Base-by-base conservation (phyloP, 2,797 vertebrate genomes). In the Discoglossus pictus region DNA sequence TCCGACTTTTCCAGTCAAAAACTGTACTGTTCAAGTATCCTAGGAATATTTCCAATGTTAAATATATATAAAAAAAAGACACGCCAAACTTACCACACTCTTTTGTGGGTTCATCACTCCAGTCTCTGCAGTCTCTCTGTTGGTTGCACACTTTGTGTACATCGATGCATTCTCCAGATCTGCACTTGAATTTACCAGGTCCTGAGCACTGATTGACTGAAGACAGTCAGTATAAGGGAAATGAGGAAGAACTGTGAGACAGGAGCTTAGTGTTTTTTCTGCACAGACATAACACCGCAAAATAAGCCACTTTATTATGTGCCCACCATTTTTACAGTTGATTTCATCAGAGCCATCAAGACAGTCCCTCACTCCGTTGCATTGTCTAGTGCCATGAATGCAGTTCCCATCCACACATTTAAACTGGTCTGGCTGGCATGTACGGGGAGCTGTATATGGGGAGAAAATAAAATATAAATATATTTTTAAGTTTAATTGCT, bases 31-130 rank as follows among this genome's bases (percentile, higher is more conserved):
- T n/a, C n/a, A n/a, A n/a, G n/a, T n/a, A n/a, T n/a, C n/a, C n/a
- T n/a, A n/a, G n/a, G n/a, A n/a, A n/a, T n/a, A n/a, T n/a, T n/a
- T n/a, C n/a, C n/a, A n/a, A n/a, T n/a, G n/a, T n/a, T n/a, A n/a
- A n/a, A n/a, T n/a, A n/a, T n/a, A n/a, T n/a, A n/a, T n/a, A n/a
- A n/a, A n/a, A n/a, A n/a, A n/a, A n/a, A n/a, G n/a, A n/a, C n/a
- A n/a, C n/a, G n/a, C n/a, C n/a, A 31, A 31, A 93, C 96, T 95
- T 84, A 99, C 97, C 86, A 79, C 97, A 99, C 71, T 99, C 95
- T 50, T 93, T 93, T 46, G 96, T 87, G 15, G 97, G 97, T 44
- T 99, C 96, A 10, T 99, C 97, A 12, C 96, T 98, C 94, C 95
- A 95, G 84, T 99, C 97, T 1, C 88, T 89, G 86, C 96, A 99